Percentiles rank a stretch among this genome's conserved stretches.
Conservation (phyloP, 2,113 vertebrate species). For the Hemiscyllium ocellatum region DNA sequence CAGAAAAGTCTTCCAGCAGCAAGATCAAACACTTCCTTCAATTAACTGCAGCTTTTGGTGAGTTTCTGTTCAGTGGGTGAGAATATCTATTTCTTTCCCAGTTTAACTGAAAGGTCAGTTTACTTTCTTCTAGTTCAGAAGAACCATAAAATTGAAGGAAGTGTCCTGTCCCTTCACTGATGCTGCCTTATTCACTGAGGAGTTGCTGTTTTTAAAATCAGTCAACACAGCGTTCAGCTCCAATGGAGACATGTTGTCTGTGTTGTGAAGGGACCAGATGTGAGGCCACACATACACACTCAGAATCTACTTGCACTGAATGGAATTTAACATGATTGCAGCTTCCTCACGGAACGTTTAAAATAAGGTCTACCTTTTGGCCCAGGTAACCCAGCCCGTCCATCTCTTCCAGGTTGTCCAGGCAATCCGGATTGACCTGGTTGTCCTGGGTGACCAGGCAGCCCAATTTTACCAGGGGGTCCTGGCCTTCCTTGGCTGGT, state of each 20-base stretch:
- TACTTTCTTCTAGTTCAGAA: background rate
- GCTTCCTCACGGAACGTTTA: background rate
- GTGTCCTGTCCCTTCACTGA: no score
- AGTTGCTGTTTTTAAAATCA: background rate
- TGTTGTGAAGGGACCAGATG: background rate
- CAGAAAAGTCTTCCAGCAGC: background rate
- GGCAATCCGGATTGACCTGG: constrained; percentile 73
- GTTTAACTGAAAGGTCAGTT: background rate
- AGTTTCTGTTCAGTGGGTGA: background rate
- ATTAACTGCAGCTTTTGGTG: background rate
- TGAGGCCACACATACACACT: background rate
- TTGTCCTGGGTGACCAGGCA: constrained; percentile 64
- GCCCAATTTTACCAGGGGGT: constrained; percentile 79
- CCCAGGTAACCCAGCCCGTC: constrained; percentile 72
- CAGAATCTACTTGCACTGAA: no score
- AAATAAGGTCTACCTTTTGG: constrained; percentile 61
- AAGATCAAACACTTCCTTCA: background rate
- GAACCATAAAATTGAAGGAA: no score
- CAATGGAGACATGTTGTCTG: background rate
- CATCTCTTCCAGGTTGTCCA: constrained; percentile 83
- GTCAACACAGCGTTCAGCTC: background rate
- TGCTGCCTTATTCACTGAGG: background rate
- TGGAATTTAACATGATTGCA: background rate
- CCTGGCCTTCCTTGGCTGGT: constrained; percentile 79
- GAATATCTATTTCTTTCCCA: background rate